Base-by-base conservation (phyloP, 2,888 invertebrate species). In the Acanthosepion pharaonis region DNA sequence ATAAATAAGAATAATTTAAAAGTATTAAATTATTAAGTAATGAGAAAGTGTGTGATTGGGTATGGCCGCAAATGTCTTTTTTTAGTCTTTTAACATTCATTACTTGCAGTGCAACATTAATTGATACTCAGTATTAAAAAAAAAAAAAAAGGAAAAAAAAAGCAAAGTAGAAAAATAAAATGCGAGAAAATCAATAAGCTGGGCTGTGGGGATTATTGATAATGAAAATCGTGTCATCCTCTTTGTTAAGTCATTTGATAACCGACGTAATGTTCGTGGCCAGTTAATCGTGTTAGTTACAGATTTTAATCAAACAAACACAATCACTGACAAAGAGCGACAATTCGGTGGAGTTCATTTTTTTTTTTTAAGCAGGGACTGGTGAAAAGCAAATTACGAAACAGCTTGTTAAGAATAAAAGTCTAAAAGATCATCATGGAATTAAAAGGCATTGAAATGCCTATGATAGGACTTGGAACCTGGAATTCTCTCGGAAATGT, bases 391-490 rank as follows among this genome's bases (percentile, higher is more conserved):
- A 15, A 11, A n/a, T 8, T 9, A 33, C 78, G n/a, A 23, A 51
- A 15, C 51, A 51, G 9, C 28, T 59, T 15, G 55, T n/a, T 78
- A 15, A 33, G 18, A 78, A 15, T n/a, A n/a, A n/a, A n/a, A n/a
- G n/a, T n/a, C n/a, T n/a, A n/a, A 78, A 33, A 78, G 5, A 33
- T 11, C n/a, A 2, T 33, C 2, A 78, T 78, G 78, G n/a, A 1
- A n/a, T n/a, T 78, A n/a, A 78, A 78, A n/a, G 92, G 92, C 0
- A 92, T 92, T 11, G 92, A 92, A 48, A 96, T 96, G 95, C 96
- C 96, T 20, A 94, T 94, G 6, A 59, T 96, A 33, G 96, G 96
- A 3, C 94, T 96, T n/a, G 96, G 96, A 25, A 96, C 96, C 18
- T 96, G 94, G 94, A 59, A 95, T 59, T 91, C 96, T 78, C 94